Percentiles rank a stretch among this genome's conserved stretches.
These are phyloP conservation scores for Blomia tropicalis DNA, from an alignment of 2,888 invertebrate species.

Conservation along the genomic window DNA sequence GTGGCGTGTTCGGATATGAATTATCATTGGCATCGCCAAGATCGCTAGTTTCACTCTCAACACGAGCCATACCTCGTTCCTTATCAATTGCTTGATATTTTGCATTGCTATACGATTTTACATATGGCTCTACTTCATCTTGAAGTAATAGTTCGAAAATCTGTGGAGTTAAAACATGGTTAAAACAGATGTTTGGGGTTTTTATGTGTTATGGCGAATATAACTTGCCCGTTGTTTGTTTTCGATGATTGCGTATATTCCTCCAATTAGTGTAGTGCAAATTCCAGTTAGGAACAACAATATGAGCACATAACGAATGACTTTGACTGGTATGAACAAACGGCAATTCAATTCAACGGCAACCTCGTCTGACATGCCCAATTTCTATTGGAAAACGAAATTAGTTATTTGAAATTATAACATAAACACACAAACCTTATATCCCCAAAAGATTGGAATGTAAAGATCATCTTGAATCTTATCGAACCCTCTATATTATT, in stretches of 20 bases:
- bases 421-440: slow-evolving; percentile 17
- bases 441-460: slow-evolving; percentile 22
- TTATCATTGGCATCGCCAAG: neutral
- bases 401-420: neutral
- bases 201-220: neutral
- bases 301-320: neutral
- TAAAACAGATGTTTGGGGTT: neutral
- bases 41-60: slow-evolving; percentile 14
- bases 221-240: neutral
- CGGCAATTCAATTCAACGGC: slow-evolving; percentile 14
- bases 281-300: neutral
- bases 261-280: neutral
- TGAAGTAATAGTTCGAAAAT: neutral
- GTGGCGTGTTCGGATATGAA: neutral
- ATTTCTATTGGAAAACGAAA: slow-evolving; percentile 13
- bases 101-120: neutral
- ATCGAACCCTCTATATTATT: slow-evolving; percentile 34
- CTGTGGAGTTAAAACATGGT: neutral
- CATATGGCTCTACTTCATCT: neutral
- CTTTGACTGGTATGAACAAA: slow-evolving; percentile 16
- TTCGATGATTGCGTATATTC: no score
- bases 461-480: slow-evolving; percentile 21
- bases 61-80: neutral
- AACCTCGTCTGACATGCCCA: slow-evolving; percentile 22
- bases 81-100: neutral